These are phyloP conservation scores for Macrostomum lignano DNA, from an alignment of 1,140 invertebrate genomes.

Conservation along the genomic window DNA sequence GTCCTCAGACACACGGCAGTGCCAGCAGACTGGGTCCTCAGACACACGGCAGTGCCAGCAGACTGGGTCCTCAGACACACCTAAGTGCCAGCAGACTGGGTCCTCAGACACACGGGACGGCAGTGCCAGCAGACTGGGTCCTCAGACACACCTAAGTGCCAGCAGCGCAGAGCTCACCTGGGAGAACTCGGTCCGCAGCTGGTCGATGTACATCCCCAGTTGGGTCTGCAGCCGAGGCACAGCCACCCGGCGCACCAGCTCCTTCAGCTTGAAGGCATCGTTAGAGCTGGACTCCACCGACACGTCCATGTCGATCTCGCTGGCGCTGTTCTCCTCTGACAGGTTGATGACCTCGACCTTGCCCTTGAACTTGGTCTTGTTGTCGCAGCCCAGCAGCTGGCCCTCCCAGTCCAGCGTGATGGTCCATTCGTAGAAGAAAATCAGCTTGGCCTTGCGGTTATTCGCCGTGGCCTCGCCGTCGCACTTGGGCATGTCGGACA, in stretches of 20 bases:
- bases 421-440: conserved; percentile 94
- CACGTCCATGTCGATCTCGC: conserved; percentile 62
- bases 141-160: too few relatives aligned
- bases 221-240: conserved; percentile 42
- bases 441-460: conserved; percentile 93
- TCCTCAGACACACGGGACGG: too few relatives aligned
- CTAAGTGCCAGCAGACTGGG: too few relatives aligned
- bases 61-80: too few relatives aligned
- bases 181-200: conserved; percentile 45
- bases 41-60: too few relatives aligned
- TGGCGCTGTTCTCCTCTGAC: conserved; percentile 77
- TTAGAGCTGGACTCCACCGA: conserved; percentile 44
- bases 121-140: too few relatives aligned
- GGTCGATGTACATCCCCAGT: conserved; percentile 48
- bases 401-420: conserved; percentile 66
- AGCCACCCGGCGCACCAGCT: conserved; percentile 51
- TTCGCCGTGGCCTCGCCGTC: conserved; percentile 78
- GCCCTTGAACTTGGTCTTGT: conserved; percentile 35
- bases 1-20: too few relatives aligned
- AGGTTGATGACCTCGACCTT: conserved; percentile 71
- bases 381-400: conserved; percentile 14
- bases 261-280: conserved; percentile 50
- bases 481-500: conserved; percentile 53
- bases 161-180: too few relatives aligned
- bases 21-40: too few relatives aligned